These are phyloP conservation scores for Coreoperca whiteheadi DNA, from an alignment of 2,113 vertebrate genomes.

Conservation along the genomic window DNA sequence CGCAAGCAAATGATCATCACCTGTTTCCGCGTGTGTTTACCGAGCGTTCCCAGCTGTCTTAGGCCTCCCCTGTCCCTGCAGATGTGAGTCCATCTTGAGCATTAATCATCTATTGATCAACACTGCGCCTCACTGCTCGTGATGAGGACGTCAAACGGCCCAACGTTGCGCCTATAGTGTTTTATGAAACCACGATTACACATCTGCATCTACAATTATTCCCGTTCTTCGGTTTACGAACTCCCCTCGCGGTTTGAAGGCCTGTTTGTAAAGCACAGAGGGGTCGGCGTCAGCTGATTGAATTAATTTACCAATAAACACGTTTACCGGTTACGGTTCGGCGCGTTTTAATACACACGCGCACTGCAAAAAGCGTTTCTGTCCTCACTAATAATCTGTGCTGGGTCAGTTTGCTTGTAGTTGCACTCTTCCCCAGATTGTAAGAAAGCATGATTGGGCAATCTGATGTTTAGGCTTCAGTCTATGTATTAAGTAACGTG, in stretches of 20 bases:
- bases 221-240: neutral
- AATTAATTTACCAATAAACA: conserved; percentile 74
- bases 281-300: conserved; percentile 52
- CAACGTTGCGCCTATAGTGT: conserved; percentile 56
- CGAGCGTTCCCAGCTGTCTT: conserved; percentile 33
- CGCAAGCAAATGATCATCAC: conserved; percentile 43
- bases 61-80: conserved; percentile 42
- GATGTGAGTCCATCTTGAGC: conserved; percentile 56
- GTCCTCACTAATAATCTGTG: conserved; percentile 40
- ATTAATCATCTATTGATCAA: conserved; percentile 77
- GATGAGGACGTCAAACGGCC: conserved; percentile 75
- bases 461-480: conserved; percentile 31
- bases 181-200: conserved; percentile 56
- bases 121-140: conserved; percentile 74
- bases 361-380: neutral
- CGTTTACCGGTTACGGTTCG: conserved; percentile 61
- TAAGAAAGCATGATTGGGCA: conserved; percentile 33
- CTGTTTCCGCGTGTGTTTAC: conserved; percentile 23
- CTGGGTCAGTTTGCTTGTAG: conserved; percentile 17
- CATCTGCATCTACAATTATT: conserved; percentile 39
- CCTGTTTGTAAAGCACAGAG: conserved; percentile 22
- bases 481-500: conserved; percentile 61
- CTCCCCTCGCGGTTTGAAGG: neutral
- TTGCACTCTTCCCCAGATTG: conserved; percentile 15
- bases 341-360: conserved; percentile 3